Evolutionary conservation across 2,113 vertebrate genomes (phyloP).

Genomic region (Illadopsis cleaveri): DNA sequence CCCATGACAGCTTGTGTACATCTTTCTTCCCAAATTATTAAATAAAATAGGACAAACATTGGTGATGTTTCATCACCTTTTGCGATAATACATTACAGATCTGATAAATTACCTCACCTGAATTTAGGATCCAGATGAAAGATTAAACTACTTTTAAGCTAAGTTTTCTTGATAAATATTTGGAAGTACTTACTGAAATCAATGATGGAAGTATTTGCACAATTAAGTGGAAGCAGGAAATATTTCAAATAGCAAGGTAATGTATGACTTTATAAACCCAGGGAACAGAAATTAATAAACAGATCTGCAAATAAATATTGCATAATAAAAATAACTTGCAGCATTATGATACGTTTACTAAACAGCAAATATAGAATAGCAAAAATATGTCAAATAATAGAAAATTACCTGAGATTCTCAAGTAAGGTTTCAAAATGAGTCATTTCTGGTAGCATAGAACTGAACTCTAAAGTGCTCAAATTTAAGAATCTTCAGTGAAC

Average conservation of each 20-base stretch:
- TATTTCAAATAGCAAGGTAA: background rate
- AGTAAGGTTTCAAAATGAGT: background rate
- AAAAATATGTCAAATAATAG: background rate
- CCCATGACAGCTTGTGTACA: background rate
- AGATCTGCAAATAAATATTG: background rate
- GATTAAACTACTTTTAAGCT: background rate
- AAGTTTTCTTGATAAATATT: background rate
- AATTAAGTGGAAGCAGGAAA: background rate
- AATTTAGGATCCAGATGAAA: background rate
- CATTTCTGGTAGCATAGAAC: background rate
- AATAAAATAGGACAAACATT: background rate
- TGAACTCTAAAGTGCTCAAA: background rate
- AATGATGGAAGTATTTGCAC: background rate
- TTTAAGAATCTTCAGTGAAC: background rate
- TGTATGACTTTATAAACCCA: background rate
- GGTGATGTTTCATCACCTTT: background rate
- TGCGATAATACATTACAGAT: background rate
- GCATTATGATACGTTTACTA: background rate
- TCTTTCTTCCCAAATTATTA: background rate
- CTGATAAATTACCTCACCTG: background rate
- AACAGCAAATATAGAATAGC: background rate
- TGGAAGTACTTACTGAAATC: background rate
- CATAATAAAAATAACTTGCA: background rate
- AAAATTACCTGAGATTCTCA: background rate
- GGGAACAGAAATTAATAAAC: background rate